Evolutionary conservation across 1,140 invertebrate genomes (phyloP).

Genomic region (Asobara japonica): DNA sequence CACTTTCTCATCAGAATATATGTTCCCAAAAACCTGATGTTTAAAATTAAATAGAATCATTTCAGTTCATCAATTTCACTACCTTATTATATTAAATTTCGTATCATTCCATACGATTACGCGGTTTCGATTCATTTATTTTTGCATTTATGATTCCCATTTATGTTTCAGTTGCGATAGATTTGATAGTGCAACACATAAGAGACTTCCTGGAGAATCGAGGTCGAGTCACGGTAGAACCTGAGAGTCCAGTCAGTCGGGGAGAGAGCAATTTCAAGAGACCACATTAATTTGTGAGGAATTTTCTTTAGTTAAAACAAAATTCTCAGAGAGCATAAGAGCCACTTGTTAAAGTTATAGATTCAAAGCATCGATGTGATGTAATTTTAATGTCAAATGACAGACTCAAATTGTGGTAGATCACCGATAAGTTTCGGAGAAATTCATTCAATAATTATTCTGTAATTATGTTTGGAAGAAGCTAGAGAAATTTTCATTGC

Average conservation of each 20-base stretch:
- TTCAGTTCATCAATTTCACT: too few relatives aligned
- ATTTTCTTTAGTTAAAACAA: constrained; percentile 5
- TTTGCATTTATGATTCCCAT: constrained; percentile 42
- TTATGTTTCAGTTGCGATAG: constrained; percentile 84
- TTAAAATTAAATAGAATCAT: too few relatives aligned
- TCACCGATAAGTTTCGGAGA: too few relatives aligned
- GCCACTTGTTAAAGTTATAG: background rate
- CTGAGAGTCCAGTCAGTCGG: constrained; percentile 53
- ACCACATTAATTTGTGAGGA: constrained; percentile 52
- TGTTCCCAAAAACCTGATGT: too few relatives aligned
- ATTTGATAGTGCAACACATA: constrained; percentile 94
- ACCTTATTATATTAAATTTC: too few relatives aligned
- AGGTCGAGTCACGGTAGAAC: constrained; percentile 51
- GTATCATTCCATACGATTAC: background rate
- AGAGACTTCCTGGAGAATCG: constrained; percentile 79
- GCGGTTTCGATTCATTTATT: constrained; percentile 1
- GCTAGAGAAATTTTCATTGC: too few relatives aligned
- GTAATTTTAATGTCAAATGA: too few relatives aligned
- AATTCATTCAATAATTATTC: too few relatives aligned
- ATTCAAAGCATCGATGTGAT: too few relatives aligned
- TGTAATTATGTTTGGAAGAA: too few relatives aligned
- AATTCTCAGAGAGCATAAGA: background rate
- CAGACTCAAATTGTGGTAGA: too few relatives aligned
- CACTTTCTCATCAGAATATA: too few relatives aligned
- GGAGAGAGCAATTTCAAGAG: constrained; percentile 53